Evolutionary conservation across 1,140 invertebrate species (phyloP), one percentile per base, ranked within the genome.

Genomic region (Condylostylus longicornis): DNA sequence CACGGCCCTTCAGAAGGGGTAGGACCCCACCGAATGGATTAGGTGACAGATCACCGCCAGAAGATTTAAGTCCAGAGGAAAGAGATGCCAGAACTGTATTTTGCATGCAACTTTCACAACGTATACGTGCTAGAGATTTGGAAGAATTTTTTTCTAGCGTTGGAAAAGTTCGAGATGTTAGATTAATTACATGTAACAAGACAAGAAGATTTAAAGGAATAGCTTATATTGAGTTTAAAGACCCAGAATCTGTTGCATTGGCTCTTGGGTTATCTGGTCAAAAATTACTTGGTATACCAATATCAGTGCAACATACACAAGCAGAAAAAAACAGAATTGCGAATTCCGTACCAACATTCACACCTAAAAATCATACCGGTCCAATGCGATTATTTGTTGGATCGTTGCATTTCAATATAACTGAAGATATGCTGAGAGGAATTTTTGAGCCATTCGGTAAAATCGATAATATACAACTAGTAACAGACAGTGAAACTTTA

Each of bases 401-500:
- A 8, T 97, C 93, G 19, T 65, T 99, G 18, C 96, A 99, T 67
- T 97, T 95, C 52, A 98, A 98, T 56, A 98, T 99, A 36, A 98
- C 89, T 13, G 94, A 98, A 68, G 94, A 98, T 39, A 99, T 99
- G 96, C 67, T 99, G 15, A 65, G 81, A 44, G 89, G 89, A 18
- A 98, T 99, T 41, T 99, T 99, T 68, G 95, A 98, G 65, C 95
- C 96, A 2, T 99, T 99, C 68, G 96, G 96, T 36, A 93, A 93
- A 71, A 94, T 98, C 57, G 91, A 97, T 58, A 84, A 83, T 42
- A 95, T 98, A 50, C 88, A 96, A 61, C 64, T 98, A 15, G 91
- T 96, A 50, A 88, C 82, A 66, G 93, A 98, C 64, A 79, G 82
- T 19, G 91, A 97, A 64, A 90, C 87, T 20, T 85, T 83, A 17